Conservation (phyloP, 2,888 invertebrate species). For the Dioctria linearis region DNA sequence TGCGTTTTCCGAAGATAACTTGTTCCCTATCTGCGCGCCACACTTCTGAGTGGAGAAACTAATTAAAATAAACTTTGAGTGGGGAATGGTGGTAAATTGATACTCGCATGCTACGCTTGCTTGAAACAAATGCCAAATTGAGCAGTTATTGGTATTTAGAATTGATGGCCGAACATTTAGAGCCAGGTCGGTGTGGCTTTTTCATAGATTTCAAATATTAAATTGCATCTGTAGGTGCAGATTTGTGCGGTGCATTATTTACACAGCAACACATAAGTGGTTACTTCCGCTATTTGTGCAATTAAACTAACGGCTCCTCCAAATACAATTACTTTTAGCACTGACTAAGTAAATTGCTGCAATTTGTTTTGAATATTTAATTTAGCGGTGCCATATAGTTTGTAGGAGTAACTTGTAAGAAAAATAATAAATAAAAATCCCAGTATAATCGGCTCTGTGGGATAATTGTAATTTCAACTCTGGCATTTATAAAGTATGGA, state of each 20-base stretch:
- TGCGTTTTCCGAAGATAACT: constrained; percentile 17
- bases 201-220: constrained; percentile 8
- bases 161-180: constrained; percentile 12
- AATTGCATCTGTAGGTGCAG: constrained; percentile 42
- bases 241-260: constrained; percentile 4
- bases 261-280: constrained; percentile 38
- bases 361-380: constrained; percentile 47
- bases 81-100: constrained; percentile 16
- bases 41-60: not conserved
- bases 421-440: not conserved
- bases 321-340: constrained; percentile 26
- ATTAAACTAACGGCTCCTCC: constrained; percentile 39
- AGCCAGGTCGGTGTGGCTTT: not conserved
- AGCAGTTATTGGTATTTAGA: not conserved
- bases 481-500: constrained; percentile 35
- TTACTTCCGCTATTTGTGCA: constrained; percentile 43
- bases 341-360: constrained; percentile 39
- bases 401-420: constrained; percentile 18
- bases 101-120: not conserved
- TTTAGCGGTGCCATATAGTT: not conserved
- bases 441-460: not conserved
- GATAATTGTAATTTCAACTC: constrained; percentile 34
- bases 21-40: not conserved
- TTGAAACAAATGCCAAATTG: constrained; percentile 16
- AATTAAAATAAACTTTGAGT: constrained; percentile 33